Conservation (phyloP, 2,797 vertebrate genomes). For the Etheostoma nigrum region DNA sequence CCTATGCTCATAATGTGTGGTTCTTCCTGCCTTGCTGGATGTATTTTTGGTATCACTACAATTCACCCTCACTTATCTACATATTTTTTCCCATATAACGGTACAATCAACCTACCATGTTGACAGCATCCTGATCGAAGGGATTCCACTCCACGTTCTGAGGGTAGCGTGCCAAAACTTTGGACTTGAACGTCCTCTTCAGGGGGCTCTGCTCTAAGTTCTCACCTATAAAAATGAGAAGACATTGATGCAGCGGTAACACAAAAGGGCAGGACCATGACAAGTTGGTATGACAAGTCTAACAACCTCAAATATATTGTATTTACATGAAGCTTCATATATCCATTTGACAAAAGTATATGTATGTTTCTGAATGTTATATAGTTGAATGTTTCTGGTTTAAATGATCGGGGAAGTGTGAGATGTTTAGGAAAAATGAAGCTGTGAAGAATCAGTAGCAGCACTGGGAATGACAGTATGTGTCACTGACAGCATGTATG, state of each 20-base stretch:
- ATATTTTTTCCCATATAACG: not conserved
- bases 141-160: constrained; percentile 94
- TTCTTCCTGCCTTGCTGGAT: not conserved
- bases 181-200: constrained; percentile 95
- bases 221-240: constrained; percentile 84
- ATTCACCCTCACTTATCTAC: not conserved
- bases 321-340: not conserved
- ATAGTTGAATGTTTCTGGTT: not conserved
- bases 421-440: no score
- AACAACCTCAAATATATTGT: not conserved
- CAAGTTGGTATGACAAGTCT: not conserved
- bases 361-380: not conserved
- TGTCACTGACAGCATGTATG: constrained; percentile 23
- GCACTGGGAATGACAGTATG: not conserved
- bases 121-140: constrained; percentile 96
- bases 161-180: constrained; percentile 93
- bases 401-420: not conserved
- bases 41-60: not conserved
- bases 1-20: not conserved
- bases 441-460: not conserved
- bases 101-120: constrained; percentile 88
- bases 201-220: constrained; percentile 95
- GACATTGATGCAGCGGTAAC: not conserved
- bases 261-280: not conserved
- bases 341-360: not conserved